These are phyloP conservation scores for Stictocephala bisonia DNA, from an alignment of 2,888 invertebrate species.

Conservation along the genomic window DNA sequence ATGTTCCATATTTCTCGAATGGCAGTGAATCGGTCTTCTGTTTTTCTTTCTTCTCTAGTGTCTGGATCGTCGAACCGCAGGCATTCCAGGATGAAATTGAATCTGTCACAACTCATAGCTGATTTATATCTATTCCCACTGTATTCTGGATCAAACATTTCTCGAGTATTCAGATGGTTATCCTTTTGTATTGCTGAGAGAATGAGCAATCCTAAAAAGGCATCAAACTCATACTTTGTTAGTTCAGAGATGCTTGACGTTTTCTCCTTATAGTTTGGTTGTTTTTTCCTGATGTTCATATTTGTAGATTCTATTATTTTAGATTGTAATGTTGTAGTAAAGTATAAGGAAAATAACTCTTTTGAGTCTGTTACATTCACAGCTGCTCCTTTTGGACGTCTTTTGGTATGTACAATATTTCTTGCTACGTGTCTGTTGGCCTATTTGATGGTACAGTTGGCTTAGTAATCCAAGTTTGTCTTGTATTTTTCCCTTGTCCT, in stretches of 20 bases:
- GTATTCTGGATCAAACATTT: constrained; percentile 32
- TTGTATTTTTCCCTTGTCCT: background rate
- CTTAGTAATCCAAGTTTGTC: too few species aligned
- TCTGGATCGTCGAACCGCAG: too few species aligned
- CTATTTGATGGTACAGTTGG: constrained; percentile 35
- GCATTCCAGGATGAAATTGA: constrained; percentile 44
- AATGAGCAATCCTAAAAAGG: too few species aligned
- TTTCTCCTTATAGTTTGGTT: constrained; percentile 9
- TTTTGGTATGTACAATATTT: constrained; percentile 29
- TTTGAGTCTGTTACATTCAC: constrained; percentile 23
- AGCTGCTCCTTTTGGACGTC: constrained; percentile 29
- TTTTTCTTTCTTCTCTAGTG: constrained; percentile 39
- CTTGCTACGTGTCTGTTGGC: constrained; percentile 27
- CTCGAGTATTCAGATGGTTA: constrained; percentile 25
- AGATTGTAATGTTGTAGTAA: constrained; percentile 26
- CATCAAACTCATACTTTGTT: constrained; percentile 34
- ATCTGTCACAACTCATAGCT: constrained; percentile 44
- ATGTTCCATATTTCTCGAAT: constrained; percentile 50
- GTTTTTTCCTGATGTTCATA: constrained; percentile 13
- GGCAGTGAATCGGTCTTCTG: constrained; percentile 42
- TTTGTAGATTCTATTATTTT: too few species aligned
- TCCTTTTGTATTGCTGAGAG: constrained; percentile 1
- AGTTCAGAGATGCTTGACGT: constrained; percentile 10
- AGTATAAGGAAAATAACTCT: constrained; percentile 37
- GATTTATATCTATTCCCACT: constrained; percentile 18